A percentile compares a stretch with the other conserved stretches of the same genome.
Conservation (phyloP, 2,888 invertebrate species). For the Heteropelma amictum region DNA sequence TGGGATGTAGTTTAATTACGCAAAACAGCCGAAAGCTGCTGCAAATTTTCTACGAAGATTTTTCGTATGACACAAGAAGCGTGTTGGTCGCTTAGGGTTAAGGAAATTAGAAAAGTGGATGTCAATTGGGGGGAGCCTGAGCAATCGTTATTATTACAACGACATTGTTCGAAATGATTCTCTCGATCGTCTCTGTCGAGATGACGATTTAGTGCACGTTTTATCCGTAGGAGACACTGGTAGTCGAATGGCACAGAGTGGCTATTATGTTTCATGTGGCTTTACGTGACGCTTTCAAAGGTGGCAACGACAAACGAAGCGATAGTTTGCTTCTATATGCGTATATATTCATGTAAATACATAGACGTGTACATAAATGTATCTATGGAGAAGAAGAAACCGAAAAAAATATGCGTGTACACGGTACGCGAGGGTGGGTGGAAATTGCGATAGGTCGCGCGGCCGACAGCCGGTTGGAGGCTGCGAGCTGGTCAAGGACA, state of each 20-base stretch:
- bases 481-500: slow-evolving; percentile 75
- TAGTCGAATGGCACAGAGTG: slow-evolving; percentile 12
- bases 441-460: slow-evolving; percentile 62
- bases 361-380: background rate
- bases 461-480: slow-evolving; percentile 64
- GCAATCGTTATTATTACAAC: slow-evolving; percentile 17
- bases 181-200: slow-evolving; percentile 5
- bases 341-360: background rate
- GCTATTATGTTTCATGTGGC: slow-evolving; percentile 31
- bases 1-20: too few species aligned
- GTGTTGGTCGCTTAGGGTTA: slow-evolving; percentile 15
- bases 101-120: slow-evolving; percentile 47
- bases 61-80: background rate
- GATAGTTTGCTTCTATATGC: background rate
- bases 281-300: slow-evolving; percentile 25
- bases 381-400: slow-evolving; percentile 6
- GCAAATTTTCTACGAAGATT: too few species aligned
- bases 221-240: background rate
- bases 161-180: background rate
- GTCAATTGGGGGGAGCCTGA: slow-evolving; percentile 10
- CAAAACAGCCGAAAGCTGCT: background rate
- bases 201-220: slow-evolving; percentile 29
- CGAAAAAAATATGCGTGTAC: slow-evolving; percentile 29
- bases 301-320: background rate
- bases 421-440: slow-evolving; percentile 44